Base-by-base conservation (phyloP, 1,140 invertebrate species). In the Lanistes nyassanus region DNA sequence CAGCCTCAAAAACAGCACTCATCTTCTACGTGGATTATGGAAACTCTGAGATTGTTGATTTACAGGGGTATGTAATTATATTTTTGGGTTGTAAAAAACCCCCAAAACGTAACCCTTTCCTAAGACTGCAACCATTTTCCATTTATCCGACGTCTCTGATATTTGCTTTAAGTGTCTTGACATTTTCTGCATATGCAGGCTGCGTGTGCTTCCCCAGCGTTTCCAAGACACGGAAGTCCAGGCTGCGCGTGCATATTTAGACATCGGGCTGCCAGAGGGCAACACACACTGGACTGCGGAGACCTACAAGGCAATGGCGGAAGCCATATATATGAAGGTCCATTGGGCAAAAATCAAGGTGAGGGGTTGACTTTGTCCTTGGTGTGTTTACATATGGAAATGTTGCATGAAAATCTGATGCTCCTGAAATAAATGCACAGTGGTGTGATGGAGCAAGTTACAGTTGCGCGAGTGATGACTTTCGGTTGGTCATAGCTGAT, bases 11-110 rank as follows among this genome's bases (percentile, higher is more conserved):
- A 6, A 39, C 74, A 9, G 76, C 65, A 13, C 65, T 77, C 0
- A 71, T 83, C 1, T 39, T 80, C n/a, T 81, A 77, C 71, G 78
- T 81, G 16, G 79, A 83, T 64, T 81, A 78, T 64, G 80, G 80
- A 53, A 81, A 75, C 34, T 78, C 76, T 19, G 81, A 80, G 29
- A 58, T 69, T 19, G 68, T 82, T 13, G 34, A 53, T 9, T 29
- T 79, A 39, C 76, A 83, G 65, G 80, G 77, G 79, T 81, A 39
- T 62, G 75, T 67, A 3, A 29, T 5, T 34, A 37, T 64, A n/a
- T 3, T 58, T 68, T 23, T 19, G 13, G 13, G 51, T 13, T 23
- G 23, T 53, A 23, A 53, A 11, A 53, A 23, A 13, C 23, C 51
- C 13, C 23, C 51, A 53, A 23, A 23, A 53, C 23, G 13, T 13